Evolutionary conservation across 2,113 vertebrate species (phyloP).

Genomic region (Eclectus roratus): DNA sequence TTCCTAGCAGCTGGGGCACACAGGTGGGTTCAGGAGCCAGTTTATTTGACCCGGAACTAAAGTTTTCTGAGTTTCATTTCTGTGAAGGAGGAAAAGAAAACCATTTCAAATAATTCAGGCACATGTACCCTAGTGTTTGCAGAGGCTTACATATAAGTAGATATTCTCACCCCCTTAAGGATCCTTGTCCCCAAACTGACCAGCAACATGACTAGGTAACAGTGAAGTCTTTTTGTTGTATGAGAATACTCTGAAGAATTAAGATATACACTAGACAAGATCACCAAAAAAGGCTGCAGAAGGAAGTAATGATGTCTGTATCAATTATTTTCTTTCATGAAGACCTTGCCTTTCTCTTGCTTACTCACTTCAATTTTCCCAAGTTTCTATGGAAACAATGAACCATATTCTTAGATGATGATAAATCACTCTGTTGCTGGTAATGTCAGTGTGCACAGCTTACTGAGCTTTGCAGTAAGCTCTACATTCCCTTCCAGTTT

Average conservation of each 20-base stretch:
- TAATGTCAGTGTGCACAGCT: neutral
- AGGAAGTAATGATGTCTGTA: neutral
- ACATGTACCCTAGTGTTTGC: fast-evolving
- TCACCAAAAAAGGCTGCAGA: neutral
- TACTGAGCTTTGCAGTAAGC: neutral
- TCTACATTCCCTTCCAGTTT: neutral
- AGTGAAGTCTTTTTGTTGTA: neutral
- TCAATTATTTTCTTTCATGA: neutral
- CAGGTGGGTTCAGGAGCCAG: neutral
- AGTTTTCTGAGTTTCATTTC: neutral
- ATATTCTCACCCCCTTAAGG: neutral
- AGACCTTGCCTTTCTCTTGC: neutral
- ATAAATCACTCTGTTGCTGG: neutral
- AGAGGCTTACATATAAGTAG: neutral
- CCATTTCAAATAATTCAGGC: neutral
- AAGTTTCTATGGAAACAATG: neutral
- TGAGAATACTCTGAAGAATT: neutral
- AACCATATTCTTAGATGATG: neutral
- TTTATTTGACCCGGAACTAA: neutral
- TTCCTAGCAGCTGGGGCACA: neutral
- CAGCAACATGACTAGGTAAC: neutral
- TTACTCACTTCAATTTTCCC: neutral
- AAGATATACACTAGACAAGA: neutral
- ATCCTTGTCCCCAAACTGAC: neutral
- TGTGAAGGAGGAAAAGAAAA: neutral